A percentile compares a stretch with the other conserved stretches of the same genome.
Conservation (phyloP, 2,888 invertebrate species). For the Theretra japonica region DNA sequence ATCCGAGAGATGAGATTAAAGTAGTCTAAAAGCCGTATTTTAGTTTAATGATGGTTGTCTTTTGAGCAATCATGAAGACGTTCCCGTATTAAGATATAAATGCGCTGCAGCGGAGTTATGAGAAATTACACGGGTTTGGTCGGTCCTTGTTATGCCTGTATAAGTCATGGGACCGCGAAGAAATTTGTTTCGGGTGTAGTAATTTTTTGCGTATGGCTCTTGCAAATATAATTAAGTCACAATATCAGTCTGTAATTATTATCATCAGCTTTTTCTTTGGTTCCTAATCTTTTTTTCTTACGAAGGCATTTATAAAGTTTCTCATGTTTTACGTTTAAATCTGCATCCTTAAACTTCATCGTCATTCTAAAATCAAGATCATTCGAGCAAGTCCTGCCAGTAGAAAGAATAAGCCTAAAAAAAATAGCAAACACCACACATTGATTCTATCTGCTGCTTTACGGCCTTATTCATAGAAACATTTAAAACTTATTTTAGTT, state of each 20-base stretch:
- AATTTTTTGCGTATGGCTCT: not conserved
- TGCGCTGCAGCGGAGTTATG: constrained; percentile 41
- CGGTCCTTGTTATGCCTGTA: constrained; percentile 13
- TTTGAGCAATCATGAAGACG: constrained; percentile 54
- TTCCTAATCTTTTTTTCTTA: not conserved
- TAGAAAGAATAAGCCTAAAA: too few species aligned
- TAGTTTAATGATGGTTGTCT: constrained; percentile 59
- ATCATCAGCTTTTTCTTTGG: not conserved
- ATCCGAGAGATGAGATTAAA: constrained; percentile 54
- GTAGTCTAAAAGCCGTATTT: constrained; percentile 62
- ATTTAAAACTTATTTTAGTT: too few species aligned
- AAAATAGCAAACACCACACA: too few species aligned
- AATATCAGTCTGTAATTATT: too few species aligned
- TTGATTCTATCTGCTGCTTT: too few species aligned
- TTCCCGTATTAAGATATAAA: constrained; percentile 54
- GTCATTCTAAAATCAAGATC: too few species aligned
- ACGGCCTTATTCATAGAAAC: too few species aligned
- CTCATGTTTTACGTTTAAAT: too few species aligned
- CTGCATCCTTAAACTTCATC: too few species aligned
- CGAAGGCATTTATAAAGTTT: too few species aligned
- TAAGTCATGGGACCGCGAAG: not conserved
- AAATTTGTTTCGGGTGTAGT: not conserved
- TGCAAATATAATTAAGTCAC: not conserved
- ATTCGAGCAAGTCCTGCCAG: too few species aligned
- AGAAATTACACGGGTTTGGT: constrained; percentile 46